Base-by-base conservation (phyloP, 2,797 vertebrate genomes). In the Parotocinclus haroldoi region DNA sequence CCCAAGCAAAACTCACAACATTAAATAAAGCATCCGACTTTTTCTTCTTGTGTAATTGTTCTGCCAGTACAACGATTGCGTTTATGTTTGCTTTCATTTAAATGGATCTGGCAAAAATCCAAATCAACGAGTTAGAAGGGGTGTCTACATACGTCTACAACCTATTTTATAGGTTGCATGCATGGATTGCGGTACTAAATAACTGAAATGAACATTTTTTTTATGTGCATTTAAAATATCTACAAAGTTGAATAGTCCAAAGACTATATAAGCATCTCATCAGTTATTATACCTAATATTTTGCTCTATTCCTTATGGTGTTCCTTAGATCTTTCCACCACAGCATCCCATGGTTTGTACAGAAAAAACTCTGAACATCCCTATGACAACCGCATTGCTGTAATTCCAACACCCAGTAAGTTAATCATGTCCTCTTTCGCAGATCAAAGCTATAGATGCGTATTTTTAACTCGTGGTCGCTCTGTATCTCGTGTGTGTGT, bases 321-420 rank as follows among this genome's bases (percentile, higher is more conserved):
- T 58, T 42, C 7, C 10, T 52, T 52, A 77, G 78, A 52, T 18
- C 51, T 66, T 36, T 19, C 63, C 14, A 65, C 63, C 14, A 65
- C 72, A 19, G 63, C 71, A 50, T 53, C 74, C 37, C 56, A 40
- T 53, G 49, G 56, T 63, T 56, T 79, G 40, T 72, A 51, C 39
- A 78, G 79, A 68, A 55, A 58, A 7, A 69, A 54, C 10, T 81
- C 81, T 0, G 72, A 80, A 16, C 81, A 83, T 66, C 78, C 76
- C 57, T 83, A 83, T 16, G 81, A 83, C 56, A 83, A 83, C 55
- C 78, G 81, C 9, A 49, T 78, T 12, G n/a, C 76, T 49, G 71
- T 78, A 17, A 65, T 76, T 49, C 75, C 74, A 39, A 68, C 51
- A 58, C 56, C 69, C 27, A 59, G 79, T 79, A 36, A 73, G 68